Base-by-base conservation (phyloP, 2,888 invertebrate genomes). In the Eupithecia insigniata region DNA sequence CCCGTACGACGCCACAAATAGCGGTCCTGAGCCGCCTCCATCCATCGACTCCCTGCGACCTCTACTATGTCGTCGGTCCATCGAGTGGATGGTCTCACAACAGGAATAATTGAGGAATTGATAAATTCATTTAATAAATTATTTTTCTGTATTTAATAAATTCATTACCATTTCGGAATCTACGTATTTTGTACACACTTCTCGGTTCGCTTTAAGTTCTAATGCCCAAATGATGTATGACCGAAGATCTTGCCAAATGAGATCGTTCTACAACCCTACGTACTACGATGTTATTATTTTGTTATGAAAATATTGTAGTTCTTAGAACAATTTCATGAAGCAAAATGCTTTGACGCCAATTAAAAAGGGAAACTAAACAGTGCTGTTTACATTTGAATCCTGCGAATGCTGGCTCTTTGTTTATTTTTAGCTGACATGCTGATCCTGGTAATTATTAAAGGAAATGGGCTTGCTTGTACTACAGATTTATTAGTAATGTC, bases 321-420 rank as follows among this genome's bases (percentile, higher is more conserved):
- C 84, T 62, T 51, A 79, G 85, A 87, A 85, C 85, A 81, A 85
- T 86, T 85, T 83, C 84, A 55, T 61, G 79, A 84, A 87, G 85
- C 85, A 81, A 85, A 86, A 85, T 83, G 87, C 86, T 85, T 83
- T 85, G 83, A 82, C 81, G 85, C 86, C 87, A 89, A 89, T 90
- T 89, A 88, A 83, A 81, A 74, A 74, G 82, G 79, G 81, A 86
- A 85, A 83, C 81, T 77, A 83, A 83, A 82, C 83, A 84, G 78
- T 73, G 36, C 36, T 83, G 83, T 86, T 85, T 84, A 83, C 81
- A 79, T 82, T 79, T 80, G 75, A 82, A 80, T 74, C 65, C 67
- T 62, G 16, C n/a, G 16, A 58, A 55, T 68, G 39, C 55, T 62
- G 62, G 61, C 26, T 36, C 18, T 58, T 64, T 58, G 14, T 16